Conservation (phyloP, 2,888 invertebrate genomes). For the Blastobasis lacticolella region DNA sequence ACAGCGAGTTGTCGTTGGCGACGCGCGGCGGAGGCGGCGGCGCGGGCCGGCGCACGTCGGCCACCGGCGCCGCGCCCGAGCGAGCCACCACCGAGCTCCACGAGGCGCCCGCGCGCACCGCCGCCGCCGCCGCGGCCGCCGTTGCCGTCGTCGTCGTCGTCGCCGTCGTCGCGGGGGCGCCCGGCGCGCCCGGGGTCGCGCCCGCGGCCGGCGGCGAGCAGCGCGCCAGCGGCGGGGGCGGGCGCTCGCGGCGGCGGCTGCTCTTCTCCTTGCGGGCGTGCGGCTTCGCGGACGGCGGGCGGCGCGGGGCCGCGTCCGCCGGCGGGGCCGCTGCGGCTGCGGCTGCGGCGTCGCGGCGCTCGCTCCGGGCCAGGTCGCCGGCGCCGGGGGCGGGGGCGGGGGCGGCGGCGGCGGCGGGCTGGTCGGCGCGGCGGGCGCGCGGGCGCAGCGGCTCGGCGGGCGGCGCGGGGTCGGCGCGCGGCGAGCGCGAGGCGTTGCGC, state of each 20-base stretch:
- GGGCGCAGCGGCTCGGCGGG: conserved; percentile 4
- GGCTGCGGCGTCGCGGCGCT: conserved; percentile 8
- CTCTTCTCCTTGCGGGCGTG: conserved; percentile 8
- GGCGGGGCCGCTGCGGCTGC: conserved; percentile 8
- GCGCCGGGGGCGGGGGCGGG: conserved; percentile 10
- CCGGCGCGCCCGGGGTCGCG: conserved; percentile 13
- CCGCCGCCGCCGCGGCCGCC: conserved; percentile 18
- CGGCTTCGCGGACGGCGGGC: conserved; percentile 2
- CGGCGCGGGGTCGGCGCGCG: conserved; percentile 13
- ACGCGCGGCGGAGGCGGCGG: conserved; percentile 76
- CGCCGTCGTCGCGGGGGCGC: conserved; percentile 10
- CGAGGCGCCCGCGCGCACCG: conserved; percentile 46
- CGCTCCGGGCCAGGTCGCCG: conserved; percentile 6
- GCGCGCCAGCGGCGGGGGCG: conserved; percentile 13
- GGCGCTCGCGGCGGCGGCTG: conserved; percentile 10
- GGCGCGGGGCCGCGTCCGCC: conserved; percentile 4
- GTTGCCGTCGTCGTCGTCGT: conserved; percentile 8
- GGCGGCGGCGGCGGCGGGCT: conserved; percentile 6
- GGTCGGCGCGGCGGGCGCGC: conserved; percentile 4
- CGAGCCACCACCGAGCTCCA: conserved; percentile 54
- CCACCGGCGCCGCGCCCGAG: conserved; percentile 16
- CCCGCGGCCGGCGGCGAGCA: conserved; percentile 14
- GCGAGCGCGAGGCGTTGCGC: conserved; percentile 4
- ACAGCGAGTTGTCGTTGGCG: conserved; percentile 57
- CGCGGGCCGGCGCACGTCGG: conserved; percentile 16